Evolutionary conservation across 2,888 invertebrate genomes (phyloP), one percentile per base, ranked within the genome.

Genomic region (Dolomedes plantarius): DNA sequence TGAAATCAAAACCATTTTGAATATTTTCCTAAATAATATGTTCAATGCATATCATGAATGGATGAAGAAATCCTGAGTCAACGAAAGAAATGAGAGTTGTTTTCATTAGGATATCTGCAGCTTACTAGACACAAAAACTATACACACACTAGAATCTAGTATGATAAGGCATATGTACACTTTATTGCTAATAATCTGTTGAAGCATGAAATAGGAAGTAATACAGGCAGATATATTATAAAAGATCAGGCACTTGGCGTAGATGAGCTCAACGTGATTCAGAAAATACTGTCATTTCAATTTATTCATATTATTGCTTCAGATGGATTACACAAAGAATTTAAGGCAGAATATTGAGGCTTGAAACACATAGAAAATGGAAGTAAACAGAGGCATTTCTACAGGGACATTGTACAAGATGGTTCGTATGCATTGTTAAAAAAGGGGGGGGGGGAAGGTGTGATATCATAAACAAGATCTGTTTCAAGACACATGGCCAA

Each of bases 141-240:
- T 39, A 77, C 39, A 83, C 71, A 72, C 83, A 67, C 76, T 36
- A 81, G 23, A 28, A 73, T 81, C 74, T 80, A 81, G 19, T 46
- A 77, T 50, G 72, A 85, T 85, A 85, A 85, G 83, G 83, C 83
- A 77, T 85, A 85, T 85, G 83, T 85, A 85, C 83, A 77, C 28
- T 64, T 77, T 85, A 85, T 85, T 85, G 83, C 83, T 85, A 85
- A 72, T 82, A 75, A 83, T 83, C 69, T 83, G 41, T 76, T 72
- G 82, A 82, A 83, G 83, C 83, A 83, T 83, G 50, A 72, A 65
- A 72, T 82, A 83, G 76, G 83, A 83, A 83, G 71, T 72, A 82
- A 83, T 83, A 76, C 75, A 85, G 76, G 77, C 83, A 83, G 76
- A 83, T 83, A 83, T 72, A 76, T 75, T 83, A 83, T 76, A 76